Evolutionary conservation across 2,888 invertebrate genomes (phyloP), one percentile per base, ranked within the genome.

Genomic region (Sarcophaga rosellei): DNA sequence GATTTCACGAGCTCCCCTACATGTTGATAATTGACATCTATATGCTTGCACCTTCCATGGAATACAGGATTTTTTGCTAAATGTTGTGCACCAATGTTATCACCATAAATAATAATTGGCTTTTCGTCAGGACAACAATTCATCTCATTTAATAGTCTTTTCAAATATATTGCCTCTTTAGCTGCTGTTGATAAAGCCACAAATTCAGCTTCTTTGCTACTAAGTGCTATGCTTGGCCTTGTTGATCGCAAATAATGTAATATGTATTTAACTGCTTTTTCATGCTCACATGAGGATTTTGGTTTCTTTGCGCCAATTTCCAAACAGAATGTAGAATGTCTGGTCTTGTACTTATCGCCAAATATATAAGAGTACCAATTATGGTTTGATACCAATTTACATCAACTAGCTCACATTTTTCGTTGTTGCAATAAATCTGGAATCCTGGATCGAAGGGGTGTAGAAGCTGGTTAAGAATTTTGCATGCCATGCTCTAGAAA

Each of bases 301-400:
- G 53, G 17, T 78, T 70, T n/a, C 21, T 53, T 70, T 78, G 78
- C 15, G 70, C 78, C 25, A 78, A 15, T n/a, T n/a, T n/a, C n/a
- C n/a, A n/a, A n/a, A n/a, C n/a, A n/a, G n/a, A n/a, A n/a, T n/a
- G n/a, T n/a, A n/a, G n/a, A n/a, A n/a, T n/a, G n/a, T 70, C 78
- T n/a, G 78, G 78, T 57, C 78, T 62, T 4, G 70, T 61, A 10
- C 63, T 53, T 44, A 63, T 62, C 11, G 78, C 62, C 3, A 78
- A 35, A 53, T 70, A 78, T 11, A 21, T 70, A 15, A 78, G 35
- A 47, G 78, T 53, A 15, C 78, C 78, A 21, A 78, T 63, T 11
- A 78, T 23, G 0, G 78, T 70, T 25, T 78, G 78, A 59, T 78
- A 70, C 4, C 70, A 25, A 12, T 78, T 35, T 12, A 25, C 23